Conservation (phyloP, 2,113 vertebrate species). For the Varanus salvator region DNA sequence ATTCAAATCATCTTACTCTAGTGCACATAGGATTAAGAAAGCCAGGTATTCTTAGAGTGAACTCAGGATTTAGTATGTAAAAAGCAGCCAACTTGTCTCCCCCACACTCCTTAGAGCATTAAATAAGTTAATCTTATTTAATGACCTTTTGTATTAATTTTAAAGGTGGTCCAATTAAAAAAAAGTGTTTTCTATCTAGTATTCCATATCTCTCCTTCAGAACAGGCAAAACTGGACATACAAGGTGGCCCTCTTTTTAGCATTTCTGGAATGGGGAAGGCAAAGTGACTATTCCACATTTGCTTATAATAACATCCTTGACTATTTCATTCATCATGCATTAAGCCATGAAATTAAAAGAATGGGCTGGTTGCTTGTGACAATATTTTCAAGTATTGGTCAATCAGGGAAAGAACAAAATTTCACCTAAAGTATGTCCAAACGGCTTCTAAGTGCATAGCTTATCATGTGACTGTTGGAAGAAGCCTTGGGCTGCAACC, state of each 20-base stretch:
- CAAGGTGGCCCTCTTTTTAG: not conserved
- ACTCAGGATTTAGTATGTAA: slow-evolving; percentile 39
- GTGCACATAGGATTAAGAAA: slow-evolving; percentile 11
- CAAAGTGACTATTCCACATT: not conserved
- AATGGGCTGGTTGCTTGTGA: not conserved
- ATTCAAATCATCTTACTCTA: not conserved
- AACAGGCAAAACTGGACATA: not conserved
- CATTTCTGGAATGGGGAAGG: not conserved
- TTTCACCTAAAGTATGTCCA: not conserved
- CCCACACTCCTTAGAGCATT: not conserved
- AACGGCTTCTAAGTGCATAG: not conserved
- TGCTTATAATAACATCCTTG: not conserved
- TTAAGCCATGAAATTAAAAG: not conserved
- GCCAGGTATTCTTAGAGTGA: slow-evolving; percentile 58
- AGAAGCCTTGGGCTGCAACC: not conserved
- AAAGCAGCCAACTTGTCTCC: slow-evolving; percentile 40
- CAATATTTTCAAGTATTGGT: not conserved
- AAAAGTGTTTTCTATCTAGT: not conserved
- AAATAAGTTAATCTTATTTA: not conserved
- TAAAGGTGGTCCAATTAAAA: not conserved
- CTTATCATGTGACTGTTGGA: not conserved
- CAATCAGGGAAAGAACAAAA: not conserved
- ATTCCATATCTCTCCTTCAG: slow-evolving; percentile 1
- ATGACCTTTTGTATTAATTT: not conserved
- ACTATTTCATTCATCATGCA: not conserved